Base-by-base conservation (phyloP, 2,797 vertebrate species). In the Mormyrus hasselquistii region DNA sequence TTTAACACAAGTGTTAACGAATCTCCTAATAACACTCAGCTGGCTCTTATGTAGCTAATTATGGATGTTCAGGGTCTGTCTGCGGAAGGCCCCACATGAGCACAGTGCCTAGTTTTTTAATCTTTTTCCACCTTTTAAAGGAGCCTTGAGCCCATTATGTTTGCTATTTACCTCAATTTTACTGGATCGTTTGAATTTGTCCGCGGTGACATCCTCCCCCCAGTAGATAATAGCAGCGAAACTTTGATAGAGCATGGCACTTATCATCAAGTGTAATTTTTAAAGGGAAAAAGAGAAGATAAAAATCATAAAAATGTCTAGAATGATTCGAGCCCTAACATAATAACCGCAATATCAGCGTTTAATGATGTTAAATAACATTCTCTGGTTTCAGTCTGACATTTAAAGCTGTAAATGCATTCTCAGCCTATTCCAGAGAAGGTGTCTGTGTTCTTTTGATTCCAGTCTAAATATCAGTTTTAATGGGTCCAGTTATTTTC, bases 331-430 rank as follows among this genome's bases (percentile, higher is more conserved):
- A 84, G 82, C 8, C 84, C 52, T 53, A 25, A 53, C 52, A 53
- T 86, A 50, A 53, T 57, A 53, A 57, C 25, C 4, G 44, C 19
- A 84, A 84, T 29, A 86, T 86, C 29, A 79, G 53, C 84, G 6
- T 86, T 50, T 86, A 86, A 50, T 86, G 25, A 38, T 34, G 25
- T 86, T 86, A 86, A 86, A 86, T 50, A 49, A 52, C 82, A 49
- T 84, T 84, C 49, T 49, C 47, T 52, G 0, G 1, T 84, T n/a
- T 50, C 47, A 29, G 49, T 25, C 22, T 49, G 82, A 49, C 82
- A 84, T 49, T 84, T 52, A 84, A 29, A 84, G 82, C 44, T 84
- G 52, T 84, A 52, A 22, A 79, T 44, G 14, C 34, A n/a, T 79
- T 79, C 41, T 8, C 14, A 47, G 73, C 38, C 41, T n/a, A n/a